These are phyloP conservation scores for Tachyglossus aculeatus DNA, from an alignment of 2,797 vertebrate genomes.

Conservation along the genomic window DNA sequence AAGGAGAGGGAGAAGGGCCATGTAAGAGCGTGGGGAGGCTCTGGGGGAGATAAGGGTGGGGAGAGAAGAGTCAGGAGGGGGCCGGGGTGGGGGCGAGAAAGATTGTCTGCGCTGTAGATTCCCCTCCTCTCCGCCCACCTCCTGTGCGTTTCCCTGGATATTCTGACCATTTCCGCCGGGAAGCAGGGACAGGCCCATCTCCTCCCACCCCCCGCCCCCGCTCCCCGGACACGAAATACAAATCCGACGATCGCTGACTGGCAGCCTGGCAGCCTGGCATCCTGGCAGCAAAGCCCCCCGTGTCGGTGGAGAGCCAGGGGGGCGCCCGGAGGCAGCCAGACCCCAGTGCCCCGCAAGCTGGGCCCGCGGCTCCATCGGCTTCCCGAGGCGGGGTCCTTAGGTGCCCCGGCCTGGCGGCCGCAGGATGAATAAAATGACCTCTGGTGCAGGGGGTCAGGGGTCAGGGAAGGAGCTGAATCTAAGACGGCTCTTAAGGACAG, in stretches of 20 bases:
- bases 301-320: slow-evolving; percentile 39
- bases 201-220: neutral
- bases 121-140: neutral
- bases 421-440: too few species aligned
- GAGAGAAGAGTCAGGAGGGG: slow-evolving; percentile 36
- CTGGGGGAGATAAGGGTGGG: slow-evolving; percentile 25
- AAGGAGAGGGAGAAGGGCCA: neutral
- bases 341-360: too few species aligned
- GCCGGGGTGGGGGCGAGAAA: slow-evolving; percentile 42
- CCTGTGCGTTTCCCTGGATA: neutral
- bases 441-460: too few species aligned
- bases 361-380: too few species aligned
- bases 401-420: too few species aligned
- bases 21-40: neutral
- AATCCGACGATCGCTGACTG: slow-evolving; percentile 49
- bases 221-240: slow-evolving; percentile 52
- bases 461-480: too few species aligned
- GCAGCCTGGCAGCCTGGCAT: too few species aligned
- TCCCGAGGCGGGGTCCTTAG: too few species aligned
- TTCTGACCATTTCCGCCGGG: neutral
- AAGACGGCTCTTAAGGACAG: too few species aligned
- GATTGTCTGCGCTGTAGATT: neutral
- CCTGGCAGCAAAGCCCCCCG: slow-evolving; percentile 14
- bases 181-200: neutral
- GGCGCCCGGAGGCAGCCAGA: too few species aligned